Evolutionary conservation across 2,113 vertebrate species (phyloP).

Genomic region (Hemiprocne comata): DNA sequence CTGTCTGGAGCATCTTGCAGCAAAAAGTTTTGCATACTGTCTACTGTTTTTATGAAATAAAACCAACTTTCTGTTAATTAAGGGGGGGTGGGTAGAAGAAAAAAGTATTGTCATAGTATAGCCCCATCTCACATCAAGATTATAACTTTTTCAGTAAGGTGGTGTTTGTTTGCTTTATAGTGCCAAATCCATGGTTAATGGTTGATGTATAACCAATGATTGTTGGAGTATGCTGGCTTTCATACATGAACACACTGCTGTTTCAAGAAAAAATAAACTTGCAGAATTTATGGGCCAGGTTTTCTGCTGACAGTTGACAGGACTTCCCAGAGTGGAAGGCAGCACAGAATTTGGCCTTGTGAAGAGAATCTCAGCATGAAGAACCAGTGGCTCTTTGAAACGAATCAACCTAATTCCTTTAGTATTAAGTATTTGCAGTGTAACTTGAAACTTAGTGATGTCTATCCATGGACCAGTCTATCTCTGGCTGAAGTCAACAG

Average conservation of each 20-base stretch:
- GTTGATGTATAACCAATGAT: not conserved
- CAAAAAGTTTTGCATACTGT: not conserved
- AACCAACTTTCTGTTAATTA: not conserved
- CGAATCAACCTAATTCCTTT: conserved; percentile 23
- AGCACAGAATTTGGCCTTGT: not conserved
- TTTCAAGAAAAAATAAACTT: conserved; percentile 37
- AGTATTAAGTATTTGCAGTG: conserved; percentile 50
- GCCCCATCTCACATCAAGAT: not conserved
- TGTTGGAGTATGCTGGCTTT: not conserved
- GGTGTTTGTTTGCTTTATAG: not conserved
- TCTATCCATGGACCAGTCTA: not conserved
- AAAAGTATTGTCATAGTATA: not conserved
- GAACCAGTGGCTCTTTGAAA: conserved; percentile 34
- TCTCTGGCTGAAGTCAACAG: conserved; percentile 24
- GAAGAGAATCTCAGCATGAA: not conserved
- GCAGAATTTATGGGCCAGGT: not conserved
- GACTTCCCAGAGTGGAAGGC: not conserved
- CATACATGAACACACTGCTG: not conserved
- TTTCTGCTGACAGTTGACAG: conserved; percentile 13
- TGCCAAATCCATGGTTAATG: not conserved
- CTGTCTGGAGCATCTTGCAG: not conserved
- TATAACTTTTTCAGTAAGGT: not conserved
- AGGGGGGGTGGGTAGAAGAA: not conserved
- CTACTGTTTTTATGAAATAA: not conserved
- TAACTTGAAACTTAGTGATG: conserved; percentile 21